Percentiles rank a stretch among this genome's conserved stretches.
phyloP scores from a whole-genome alignment of 1,140 invertebrate genomes.

The Rhagoletis zephyria region DNA sequence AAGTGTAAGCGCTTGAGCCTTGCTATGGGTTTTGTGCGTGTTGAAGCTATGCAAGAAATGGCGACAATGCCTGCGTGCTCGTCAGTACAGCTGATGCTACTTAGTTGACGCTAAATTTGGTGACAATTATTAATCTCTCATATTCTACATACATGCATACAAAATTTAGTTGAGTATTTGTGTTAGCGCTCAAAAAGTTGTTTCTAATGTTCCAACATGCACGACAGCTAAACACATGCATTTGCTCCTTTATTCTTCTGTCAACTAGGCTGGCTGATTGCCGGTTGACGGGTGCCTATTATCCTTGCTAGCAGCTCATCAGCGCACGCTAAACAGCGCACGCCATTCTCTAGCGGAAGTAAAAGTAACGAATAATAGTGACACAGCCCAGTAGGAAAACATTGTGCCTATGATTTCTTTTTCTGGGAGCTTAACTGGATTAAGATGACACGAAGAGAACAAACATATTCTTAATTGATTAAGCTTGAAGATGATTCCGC shows the following conservation, averaged over 20 bases:
- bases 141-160: neutral
- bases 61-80: neutral
- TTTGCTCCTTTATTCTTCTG: neutral
- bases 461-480: no score
- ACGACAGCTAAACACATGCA: neutral
- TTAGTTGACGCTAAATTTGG: neutral
- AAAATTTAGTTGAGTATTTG: neutral
- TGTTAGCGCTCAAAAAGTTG: neutral
- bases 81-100: neutral
- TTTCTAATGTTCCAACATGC: conserved; percentile 32
- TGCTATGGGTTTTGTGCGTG: neutral
- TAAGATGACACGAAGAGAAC: no score
- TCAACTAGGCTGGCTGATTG: neutral
- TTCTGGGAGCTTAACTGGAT: no score
- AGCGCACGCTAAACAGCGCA: neutral
- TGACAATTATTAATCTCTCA: neutral
- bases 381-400: neutral
- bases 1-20: neutral
- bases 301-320: neutral
- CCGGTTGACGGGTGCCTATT: no score
- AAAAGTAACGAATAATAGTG: neutral
- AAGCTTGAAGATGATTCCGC: no score
- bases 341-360: neutral
- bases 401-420: no score
- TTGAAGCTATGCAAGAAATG: neutral